Conservation (phyloP, 2,797 vertebrate species). For the Cossypha niveicapilla region DNA sequence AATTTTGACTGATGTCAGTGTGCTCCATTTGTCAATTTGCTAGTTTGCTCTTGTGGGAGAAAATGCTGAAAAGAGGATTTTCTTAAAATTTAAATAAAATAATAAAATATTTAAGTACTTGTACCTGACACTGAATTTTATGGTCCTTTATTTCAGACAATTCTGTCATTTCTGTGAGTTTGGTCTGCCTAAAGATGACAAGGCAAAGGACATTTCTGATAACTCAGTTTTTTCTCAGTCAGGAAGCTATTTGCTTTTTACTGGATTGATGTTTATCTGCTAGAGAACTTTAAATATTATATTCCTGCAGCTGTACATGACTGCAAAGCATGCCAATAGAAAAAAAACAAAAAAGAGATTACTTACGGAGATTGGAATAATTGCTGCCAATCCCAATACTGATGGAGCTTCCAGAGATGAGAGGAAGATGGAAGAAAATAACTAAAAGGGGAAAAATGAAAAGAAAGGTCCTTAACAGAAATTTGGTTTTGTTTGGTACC, state of each 20-base stretch:
- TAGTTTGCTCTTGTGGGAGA: not conserved
- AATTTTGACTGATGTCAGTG: slow-evolving; percentile 17
- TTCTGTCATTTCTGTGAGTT: not conserved
- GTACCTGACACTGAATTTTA: not conserved
- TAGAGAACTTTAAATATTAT: not conserved
- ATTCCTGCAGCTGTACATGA: not conserved
- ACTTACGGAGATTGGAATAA: slow-evolving; percentile 72
- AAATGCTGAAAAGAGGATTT: not conserved
- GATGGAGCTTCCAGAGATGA: slow-evolving; percentile 60
- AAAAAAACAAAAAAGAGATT: not conserved
- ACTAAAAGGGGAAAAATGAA: slow-evolving; percentile 22
- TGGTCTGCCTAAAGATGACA: not conserved
- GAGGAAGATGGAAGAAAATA: slow-evolving; percentile 62
- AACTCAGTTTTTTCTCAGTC: not conserved
- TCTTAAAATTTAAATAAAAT: no score
- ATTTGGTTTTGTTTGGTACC: not conserved
- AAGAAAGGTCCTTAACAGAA: not conserved
- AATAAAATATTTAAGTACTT: not conserved
- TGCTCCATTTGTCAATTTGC: not conserved
- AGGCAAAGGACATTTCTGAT: not conserved
- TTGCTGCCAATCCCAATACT: slow-evolving; percentile 59
- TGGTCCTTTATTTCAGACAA: not conserved
- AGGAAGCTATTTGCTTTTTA: slow-evolving; percentile 7
- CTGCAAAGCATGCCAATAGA: not conserved
- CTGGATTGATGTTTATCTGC: not conserved